Percentiles rank a stretch among this genome's conserved stretches.
Conservation (phyloP, 2,888 invertebrate genomes). For the Drosophila neoperkinsi region DNA sequence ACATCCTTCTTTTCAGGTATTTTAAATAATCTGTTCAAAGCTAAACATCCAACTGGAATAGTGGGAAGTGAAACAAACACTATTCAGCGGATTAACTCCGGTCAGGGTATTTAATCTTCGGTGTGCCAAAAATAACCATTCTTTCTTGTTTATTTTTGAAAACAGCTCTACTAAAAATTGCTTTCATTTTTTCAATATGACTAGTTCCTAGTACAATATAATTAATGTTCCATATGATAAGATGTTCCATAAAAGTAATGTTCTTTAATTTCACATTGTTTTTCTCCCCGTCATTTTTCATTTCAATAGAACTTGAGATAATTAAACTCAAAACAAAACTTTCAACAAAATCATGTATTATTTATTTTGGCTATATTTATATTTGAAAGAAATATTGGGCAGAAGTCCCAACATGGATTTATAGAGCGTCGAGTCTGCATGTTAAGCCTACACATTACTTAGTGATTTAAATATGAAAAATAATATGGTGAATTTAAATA, state of each 20-base stretch:
- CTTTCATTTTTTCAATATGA: not conserved
- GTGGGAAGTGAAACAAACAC: not conserved
- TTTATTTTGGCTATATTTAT: not conserved
- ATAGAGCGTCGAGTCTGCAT: no score
- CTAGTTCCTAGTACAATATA: not conserved
- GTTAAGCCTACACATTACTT: not conserved
- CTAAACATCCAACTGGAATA: not conserved
- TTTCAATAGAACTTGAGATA: not conserved
- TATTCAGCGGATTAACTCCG: not conserved
- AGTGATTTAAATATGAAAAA: not conserved
- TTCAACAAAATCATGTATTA: not conserved
- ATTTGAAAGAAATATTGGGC: not conserved
- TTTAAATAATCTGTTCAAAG: not conserved
- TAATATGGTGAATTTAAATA: not conserved
- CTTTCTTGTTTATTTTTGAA: not conserved
- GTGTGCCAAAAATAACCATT: not conserved
- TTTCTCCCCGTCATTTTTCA: not conserved
- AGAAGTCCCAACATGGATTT: not conserved
- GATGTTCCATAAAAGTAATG: not conserved
- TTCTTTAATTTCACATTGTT: not conserved
- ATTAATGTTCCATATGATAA: not conserved
- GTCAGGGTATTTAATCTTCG: not conserved
- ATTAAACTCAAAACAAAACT: not conserved
- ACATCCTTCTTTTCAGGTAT: accelerated
- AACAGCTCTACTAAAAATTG: not conserved